Evolutionary conservation across 2,797 vertebrate species (phyloP), one percentile per base, ranked within the genome.

Genomic region (Semaprochilodus insignis): DNA sequence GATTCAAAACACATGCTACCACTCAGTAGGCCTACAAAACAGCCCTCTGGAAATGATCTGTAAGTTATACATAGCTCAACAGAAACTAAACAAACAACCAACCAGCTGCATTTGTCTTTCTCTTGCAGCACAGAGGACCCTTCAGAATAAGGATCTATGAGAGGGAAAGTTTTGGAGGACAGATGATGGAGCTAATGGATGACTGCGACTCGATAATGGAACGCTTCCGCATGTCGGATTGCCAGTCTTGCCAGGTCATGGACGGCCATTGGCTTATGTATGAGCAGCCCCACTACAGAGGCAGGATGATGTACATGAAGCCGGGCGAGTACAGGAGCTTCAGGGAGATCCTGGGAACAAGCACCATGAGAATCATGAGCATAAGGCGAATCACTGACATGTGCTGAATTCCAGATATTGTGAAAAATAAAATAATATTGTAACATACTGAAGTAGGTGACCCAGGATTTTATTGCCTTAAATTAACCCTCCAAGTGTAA

Each of bases 181-280:
- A 93, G 93, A 93, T 89, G 88, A 0, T 86, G 0, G 94, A 95
- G 89, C 48, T 94, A 88, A 91, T 87, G 86, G 94, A 95, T 0
- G 94, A 95, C 89, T 94, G 93, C 8, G 93, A 94, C 6, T 85
- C 14, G 88, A 92, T 95, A 88, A 66, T 70, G 90, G 93, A 95
- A 0, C 92, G 92, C 0, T 92, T 87, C 89, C 93, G 86, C 13
- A 94, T 94, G 93, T 86, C 75, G 0, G 92, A 94, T 52, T 93
- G 92, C 87, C 60, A 83, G 92, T 94, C 94, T 88, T 87, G 90
- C 85, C 11, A 94, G 1, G 93, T 95, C 88, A 90, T 93, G 93
- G 93, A 95, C 1, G 93, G 93, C 36, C 91, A 94, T 88, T 94
- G 94, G 94, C 91, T 95, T 88, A 88, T 95, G 91, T 94, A 92